These are phyloP conservation scores for Gasterosteus nipponicus DNA, from an alignment of 2,113 vertebrate genomes.

Conservation along the genomic window DNA sequence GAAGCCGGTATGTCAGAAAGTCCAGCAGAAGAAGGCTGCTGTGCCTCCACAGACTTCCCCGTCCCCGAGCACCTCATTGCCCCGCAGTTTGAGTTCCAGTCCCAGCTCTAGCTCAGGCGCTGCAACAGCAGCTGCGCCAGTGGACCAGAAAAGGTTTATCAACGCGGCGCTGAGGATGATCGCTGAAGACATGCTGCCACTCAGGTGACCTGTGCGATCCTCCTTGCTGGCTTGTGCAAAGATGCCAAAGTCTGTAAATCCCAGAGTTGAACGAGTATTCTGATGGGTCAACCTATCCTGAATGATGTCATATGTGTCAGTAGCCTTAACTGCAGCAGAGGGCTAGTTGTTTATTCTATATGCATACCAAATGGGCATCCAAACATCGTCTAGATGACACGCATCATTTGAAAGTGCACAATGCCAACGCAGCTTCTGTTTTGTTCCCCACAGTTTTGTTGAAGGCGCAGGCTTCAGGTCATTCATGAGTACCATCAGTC, in stretches of 20 bases:
- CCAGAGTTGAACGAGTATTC: neutral
- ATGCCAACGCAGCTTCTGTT: neutral
- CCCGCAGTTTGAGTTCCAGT: conserved; percentile 40
- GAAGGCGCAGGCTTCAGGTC: conserved; percentile 80
- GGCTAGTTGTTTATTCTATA: neutral
- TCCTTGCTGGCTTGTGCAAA: neutral
- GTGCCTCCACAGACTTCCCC: neutral
- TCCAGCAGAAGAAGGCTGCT: conserved; percentile 13
- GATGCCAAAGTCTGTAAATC: neutral
- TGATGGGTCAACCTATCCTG: neutral
- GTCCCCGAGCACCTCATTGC: conserved; percentile 38
- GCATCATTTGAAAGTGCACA: neutral
- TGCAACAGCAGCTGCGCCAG: neutral
- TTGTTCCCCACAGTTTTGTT: conserved; percentile 68
- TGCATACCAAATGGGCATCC: neutral
- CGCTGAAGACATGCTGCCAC: conserved; percentile 83
- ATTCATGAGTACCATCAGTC: conserved; percentile 74
- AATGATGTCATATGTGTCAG: neutral
- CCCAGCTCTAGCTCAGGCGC: conserved; percentile 23
- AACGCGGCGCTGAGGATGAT: conserved; percentile 80
- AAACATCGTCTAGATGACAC: neutral
- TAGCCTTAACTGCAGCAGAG: neutral
- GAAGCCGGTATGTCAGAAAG: conserved; percentile 20
- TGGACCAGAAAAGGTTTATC: conserved; percentile 67
- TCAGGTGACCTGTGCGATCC: conserved; percentile 55